Conservation (phyloP, 2,113 vertebrate species). For the Recurvirostra avosetta region DNA sequence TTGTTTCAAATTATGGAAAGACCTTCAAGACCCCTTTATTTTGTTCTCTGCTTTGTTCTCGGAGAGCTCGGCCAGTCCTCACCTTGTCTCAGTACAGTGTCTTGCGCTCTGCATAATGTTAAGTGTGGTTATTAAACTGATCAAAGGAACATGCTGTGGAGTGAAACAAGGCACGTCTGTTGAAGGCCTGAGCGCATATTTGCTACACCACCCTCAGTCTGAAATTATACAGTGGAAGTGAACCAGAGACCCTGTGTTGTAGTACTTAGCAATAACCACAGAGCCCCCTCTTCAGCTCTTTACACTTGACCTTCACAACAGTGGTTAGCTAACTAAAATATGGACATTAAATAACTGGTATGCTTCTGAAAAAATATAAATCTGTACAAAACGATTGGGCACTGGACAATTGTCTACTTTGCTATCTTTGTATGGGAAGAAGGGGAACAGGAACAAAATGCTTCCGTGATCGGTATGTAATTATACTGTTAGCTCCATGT, state of each 20-base stretch:
- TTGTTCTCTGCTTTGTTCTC: not conserved
- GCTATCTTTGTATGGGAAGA: not conserved
- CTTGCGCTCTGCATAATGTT: rapidly evolving
- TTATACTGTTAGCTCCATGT: not conserved
- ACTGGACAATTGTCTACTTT: not conserved
- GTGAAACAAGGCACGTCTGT: not conserved
- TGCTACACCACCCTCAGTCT: not conserved
- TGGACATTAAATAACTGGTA: not conserved
- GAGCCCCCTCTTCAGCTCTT: not conserved
- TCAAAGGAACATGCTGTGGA: not conserved
- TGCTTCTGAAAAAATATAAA: not conserved
- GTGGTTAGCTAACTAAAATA: not conserved
- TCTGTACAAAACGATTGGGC: rapidly evolving
- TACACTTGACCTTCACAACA: not conserved
- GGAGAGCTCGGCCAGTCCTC: not conserved
- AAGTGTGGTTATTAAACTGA: not conserved
- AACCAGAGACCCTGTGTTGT: not conserved
- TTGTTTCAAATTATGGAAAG: not conserved
- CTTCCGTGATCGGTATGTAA: not conserved
- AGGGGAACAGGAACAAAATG: not conserved
- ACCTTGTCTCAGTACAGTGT: not conserved
- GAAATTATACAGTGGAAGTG: not conserved
- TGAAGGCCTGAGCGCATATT: not conserved
- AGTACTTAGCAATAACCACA: not conserved
- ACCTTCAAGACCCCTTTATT: not conserved